Percentiles rank a stretch among this genome's conserved stretches.
These are phyloP conservation scores for Leptestheria dahalacensis DNA, from an alignment of 1,140 invertebrate genomes.

Conservation along the genomic window DNA sequence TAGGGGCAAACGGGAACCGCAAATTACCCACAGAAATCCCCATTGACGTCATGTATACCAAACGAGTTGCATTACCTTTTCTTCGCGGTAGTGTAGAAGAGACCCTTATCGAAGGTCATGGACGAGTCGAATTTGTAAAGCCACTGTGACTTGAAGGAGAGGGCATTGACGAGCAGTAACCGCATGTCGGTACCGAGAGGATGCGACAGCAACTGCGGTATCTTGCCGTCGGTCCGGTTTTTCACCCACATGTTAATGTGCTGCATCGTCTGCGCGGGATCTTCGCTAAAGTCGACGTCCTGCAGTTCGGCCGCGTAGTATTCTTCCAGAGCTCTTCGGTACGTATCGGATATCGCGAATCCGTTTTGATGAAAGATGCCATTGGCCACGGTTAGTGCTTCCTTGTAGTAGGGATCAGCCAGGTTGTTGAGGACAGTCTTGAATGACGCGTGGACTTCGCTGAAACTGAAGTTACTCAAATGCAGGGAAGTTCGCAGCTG, in stretches of 20 bases:
- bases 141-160: slow-evolving; percentile 23
- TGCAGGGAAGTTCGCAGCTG: slow-evolving; percentile 23
- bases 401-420: slow-evolving; percentile 17
- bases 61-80: slow-evolving; percentile 21
- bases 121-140: slow-evolving; percentile 25
- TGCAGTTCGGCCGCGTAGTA: slow-evolving; percentile 23
- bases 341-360: slow-evolving; percentile 17
- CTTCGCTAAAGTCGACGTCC: slow-evolving; percentile 23
- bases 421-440: slow-evolving; percentile 18
- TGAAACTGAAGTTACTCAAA: slow-evolving; percentile 22
- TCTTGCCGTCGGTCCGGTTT: slow-evolving; percentile 21
- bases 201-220: slow-evolving; percentile 19
- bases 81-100: slow-evolving; percentile 23
- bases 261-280: slow-evolving; percentile 16
- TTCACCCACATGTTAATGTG: slow-evolving; percentile 24
- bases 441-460: slow-evolving; percentile 19
- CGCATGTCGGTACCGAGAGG: not conserved
- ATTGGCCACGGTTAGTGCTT: slow-evolving; percentile 22
- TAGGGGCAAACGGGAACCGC: too few relatives aligned
- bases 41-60: too few relatives aligned
- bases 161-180: slow-evolving; percentile 22
- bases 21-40: too few relatives aligned
- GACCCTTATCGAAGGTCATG: slow-evolving; percentile 25
- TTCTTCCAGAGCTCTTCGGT: slow-evolving; percentile 20
- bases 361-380: slow-evolving; percentile 21